Evolutionary conservation across 1,140 invertebrate genomes (phyloP).

Genomic region (Euglossa dilemma): DNA sequence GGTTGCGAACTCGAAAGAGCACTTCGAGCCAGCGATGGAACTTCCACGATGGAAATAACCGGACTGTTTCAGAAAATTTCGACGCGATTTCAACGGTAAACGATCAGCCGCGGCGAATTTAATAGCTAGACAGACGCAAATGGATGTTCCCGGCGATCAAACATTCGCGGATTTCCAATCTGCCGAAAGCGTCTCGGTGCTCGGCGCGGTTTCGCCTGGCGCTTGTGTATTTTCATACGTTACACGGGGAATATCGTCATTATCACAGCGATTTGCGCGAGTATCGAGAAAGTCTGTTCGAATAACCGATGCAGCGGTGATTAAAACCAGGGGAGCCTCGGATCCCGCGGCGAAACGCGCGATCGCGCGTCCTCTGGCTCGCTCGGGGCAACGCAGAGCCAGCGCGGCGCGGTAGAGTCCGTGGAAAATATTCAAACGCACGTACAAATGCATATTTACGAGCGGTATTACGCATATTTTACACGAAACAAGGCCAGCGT

Average conservation of each 20-base stretch:
- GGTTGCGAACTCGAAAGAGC: not conserved
- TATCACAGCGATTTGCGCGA: not conserved
- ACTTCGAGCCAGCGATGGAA: not conserved
- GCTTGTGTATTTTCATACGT: not conserved
- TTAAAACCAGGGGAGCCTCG: not conserved
- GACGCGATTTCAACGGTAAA: not conserved
- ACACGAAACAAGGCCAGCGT: not conserved
- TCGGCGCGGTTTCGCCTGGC: not conserved
- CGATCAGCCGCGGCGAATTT: not conserved
- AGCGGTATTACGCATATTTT: not conserved
- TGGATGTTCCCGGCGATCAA: not conserved
- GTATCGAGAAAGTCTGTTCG: not conserved
- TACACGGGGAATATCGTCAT: not conserved
- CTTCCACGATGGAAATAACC: not conserved
- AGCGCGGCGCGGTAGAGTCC: not conserved
- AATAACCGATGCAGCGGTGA: not conserved
- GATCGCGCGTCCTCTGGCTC: not conserved
- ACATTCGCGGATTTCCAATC: conserved; percentile 13
- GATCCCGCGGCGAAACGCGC: not conserved
- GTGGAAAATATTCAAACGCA: not conserved
- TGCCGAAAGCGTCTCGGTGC: not conserved
- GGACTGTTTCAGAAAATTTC: conserved; percentile 10
- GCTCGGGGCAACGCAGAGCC: not conserved
- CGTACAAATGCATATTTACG: not conserved
- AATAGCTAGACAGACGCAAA: conserved; percentile 3